A percentile compares a stretch with the other conserved stretches of the same genome.
Evolutionary conservation across 2,888 invertebrate species (phyloP).

Genomic region (Bruchidius siliquastri): DNA sequence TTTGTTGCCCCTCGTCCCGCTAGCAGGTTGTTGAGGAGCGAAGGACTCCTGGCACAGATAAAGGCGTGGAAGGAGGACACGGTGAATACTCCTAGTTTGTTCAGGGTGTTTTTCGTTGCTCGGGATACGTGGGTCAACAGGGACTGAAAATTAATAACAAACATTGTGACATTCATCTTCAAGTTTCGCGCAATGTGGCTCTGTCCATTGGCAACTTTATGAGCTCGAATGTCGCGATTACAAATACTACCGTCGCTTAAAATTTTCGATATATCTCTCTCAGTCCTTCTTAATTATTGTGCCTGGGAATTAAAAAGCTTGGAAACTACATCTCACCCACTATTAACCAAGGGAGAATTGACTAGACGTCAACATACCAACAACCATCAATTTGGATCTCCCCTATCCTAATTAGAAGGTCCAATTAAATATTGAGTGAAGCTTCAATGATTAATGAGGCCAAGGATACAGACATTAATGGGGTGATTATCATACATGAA

Average conservation of each 20-base stretch:
- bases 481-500: neutral
- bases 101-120: constrained; percentile 89
- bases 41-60: constrained; percentile 93
- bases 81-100: constrained; percentile 94
- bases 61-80: constrained; percentile 98
- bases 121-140: constrained; percentile 92
- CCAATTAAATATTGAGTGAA: neutral
- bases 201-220: too few species aligned
- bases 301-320: too few species aligned
- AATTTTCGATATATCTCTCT: too few species aligned
- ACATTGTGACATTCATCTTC: too few species aligned
- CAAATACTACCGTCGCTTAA: too few species aligned
- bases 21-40: constrained; percentile 83
- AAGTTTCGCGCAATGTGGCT: too few species aligned
- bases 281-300: too few species aligned
- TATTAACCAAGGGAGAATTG: neutral
- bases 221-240: too few species aligned
- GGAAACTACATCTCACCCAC: too few species aligned
- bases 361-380: neutral
- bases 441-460: neutral
- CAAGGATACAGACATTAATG: neutral
- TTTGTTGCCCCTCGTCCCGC: constrained; percentile 89
- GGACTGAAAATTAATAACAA: constrained; percentile 62
- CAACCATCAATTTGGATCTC: neutral
- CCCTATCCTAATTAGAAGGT: neutral